Conservation (phyloP, 2,888 invertebrate species). For the Abrostola tripartita region DNA sequence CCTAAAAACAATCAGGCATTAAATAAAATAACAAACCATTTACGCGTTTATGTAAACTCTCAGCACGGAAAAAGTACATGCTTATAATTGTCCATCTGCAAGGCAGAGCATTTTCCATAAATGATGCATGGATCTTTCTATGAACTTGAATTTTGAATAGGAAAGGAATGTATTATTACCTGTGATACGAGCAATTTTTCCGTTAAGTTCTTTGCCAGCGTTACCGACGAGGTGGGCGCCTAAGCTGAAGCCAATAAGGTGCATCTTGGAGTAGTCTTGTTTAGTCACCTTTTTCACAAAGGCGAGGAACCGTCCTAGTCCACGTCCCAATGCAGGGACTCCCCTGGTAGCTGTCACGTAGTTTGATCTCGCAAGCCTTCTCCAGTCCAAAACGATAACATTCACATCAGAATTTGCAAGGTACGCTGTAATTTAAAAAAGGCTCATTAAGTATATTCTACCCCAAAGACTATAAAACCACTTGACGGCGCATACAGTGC, state of each 20-base stretch:
- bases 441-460: too few relatives aligned
- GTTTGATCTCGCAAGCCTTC: constrained; percentile 65
- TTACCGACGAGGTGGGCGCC: constrained; percentile 83
- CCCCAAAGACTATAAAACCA: too few relatives aligned
- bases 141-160: background rate
- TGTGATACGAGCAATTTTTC: constrained; percentile 76
- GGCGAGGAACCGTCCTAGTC: constrained; percentile 76
- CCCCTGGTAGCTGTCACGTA: constrained; percentile 73
- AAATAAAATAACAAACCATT: background rate
- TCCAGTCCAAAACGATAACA: constrained; percentile 80
- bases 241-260: constrained; percentile 83
- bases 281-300: constrained; percentile 71
- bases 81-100: background rate
- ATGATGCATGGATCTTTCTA: background rate
- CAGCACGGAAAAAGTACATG: background rate
- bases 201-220: constrained; percentile 74
- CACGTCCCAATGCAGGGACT: constrained; percentile 76
- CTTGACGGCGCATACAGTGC: too few relatives aligned
- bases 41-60: background rate
- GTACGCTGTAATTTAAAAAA: constrained; percentile 69
- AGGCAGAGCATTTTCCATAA: background rate
- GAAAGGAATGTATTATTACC: constrained; percentile 59
- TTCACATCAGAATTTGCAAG: constrained; percentile 72
- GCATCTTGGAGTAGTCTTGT: constrained; percentile 68
- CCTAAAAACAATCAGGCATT: constrained; percentile 53